Conservation (phyloP, 2,113 vertebrate species). For the Lophura nycthemera region DNA sequence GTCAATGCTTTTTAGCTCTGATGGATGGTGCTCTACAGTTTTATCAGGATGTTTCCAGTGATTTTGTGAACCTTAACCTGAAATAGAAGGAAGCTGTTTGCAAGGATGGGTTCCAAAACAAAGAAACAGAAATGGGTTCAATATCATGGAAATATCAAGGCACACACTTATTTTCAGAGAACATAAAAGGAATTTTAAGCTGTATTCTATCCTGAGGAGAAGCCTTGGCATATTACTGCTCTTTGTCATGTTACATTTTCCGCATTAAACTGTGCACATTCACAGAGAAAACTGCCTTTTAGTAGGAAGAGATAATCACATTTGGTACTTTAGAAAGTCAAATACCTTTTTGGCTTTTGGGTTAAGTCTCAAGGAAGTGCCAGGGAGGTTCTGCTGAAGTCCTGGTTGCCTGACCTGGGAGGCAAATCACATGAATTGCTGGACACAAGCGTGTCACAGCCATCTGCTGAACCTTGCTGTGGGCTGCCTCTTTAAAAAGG, state of each 20-base stretch:
- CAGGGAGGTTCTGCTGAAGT: neutral
- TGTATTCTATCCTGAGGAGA: neutral
- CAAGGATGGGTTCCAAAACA: neutral
- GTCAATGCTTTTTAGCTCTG: rapidly evolving
- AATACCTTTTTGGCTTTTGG: neutral
- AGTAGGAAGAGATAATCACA: neutral
- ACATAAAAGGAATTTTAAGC: neutral
- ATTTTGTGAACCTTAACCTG: neutral
- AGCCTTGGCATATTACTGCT: neutral
- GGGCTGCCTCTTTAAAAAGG: neutral
- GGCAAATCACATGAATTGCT: neutral
- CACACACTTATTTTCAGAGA: neutral
- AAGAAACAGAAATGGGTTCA: neutral
- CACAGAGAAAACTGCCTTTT: neutral
- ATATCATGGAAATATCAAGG: neutral
- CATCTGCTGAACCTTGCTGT: neutral
- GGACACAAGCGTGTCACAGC: neutral
- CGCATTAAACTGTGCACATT: neutral
- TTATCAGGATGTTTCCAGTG: neutral
- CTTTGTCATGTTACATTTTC: neutral
- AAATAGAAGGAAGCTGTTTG: neutral
- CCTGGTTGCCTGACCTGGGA: neutral
- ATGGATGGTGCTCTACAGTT: neutral
- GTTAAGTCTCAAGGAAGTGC: neutral
- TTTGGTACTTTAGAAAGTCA: neutral